Conservation (phyloP, 2,797 vertebrate genomes). For the Lerista edwardsae region DNA sequence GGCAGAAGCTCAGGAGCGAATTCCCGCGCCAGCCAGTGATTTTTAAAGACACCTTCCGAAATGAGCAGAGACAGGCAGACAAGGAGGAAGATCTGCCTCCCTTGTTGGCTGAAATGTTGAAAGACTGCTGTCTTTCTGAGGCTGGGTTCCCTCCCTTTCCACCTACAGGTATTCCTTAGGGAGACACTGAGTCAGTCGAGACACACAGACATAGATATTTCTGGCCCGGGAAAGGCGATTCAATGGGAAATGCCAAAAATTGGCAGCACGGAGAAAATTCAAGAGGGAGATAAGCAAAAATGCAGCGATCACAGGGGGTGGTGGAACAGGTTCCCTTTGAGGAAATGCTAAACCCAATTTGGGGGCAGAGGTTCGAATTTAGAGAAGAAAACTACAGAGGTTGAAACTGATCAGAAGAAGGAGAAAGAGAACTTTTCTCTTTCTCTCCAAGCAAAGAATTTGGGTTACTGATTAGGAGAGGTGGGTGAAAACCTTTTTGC, state of each 20-base stretch:
- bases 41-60: neutral
- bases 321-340: neutral
- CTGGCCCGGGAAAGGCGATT: neutral
- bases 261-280: too few species aligned
- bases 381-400: too few species aligned
- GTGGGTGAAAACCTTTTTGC: too few species aligned
- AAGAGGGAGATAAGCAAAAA: too few species aligned
- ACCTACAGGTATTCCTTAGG: neutral
- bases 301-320: too few species aligned
- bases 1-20: neutral
- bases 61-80: neutral
- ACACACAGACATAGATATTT: neutral
- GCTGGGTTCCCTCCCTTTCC: neutral
- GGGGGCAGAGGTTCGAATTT: too few species aligned
- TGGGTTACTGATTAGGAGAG: too few species aligned
- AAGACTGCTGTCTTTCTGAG: neutral
- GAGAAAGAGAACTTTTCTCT: too few species aligned
- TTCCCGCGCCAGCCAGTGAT: neutral
- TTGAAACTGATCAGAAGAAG: too few species aligned
- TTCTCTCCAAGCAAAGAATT: too few species aligned
- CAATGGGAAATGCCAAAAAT: neutral
- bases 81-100: neutral
- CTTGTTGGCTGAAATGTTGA: neutral
- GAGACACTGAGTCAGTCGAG: neutral
- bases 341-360: too few species aligned